Base-by-base conservation (phyloP, 2,113 vertebrate species). In the Myiagra hebetior region DNA sequence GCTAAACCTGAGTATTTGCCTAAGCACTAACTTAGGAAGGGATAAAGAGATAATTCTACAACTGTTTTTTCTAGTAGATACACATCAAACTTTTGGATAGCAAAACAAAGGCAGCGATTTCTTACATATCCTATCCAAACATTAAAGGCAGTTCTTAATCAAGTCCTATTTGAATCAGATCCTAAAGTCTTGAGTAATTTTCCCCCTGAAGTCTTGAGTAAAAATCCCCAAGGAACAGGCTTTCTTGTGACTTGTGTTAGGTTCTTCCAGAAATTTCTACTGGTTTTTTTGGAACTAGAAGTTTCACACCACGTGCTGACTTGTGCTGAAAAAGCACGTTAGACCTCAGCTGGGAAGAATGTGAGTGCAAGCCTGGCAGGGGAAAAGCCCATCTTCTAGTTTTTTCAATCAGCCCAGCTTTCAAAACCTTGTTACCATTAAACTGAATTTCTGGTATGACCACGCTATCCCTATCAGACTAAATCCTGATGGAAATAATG, bases 401-500 rank as follows among this genome's bases (percentile, higher is more conserved):
- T 85, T 78, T 60, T 83, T 64, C 24, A 76, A 19, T 10, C 24
- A 52, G 5, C 28, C 18, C 15, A 39, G 26, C 37, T 83, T 86
- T 76, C 70, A 72, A 50, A 92, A 67, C 15, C 7, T 33, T 21
- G 11, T 81, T 84, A 69, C 31, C 23, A 55, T 80, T 67, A 78
- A 81, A 55, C 27, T n/a, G 39, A 85, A 39, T 87, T 91, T 85
- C 60, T 75, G 53, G 39, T 63, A 59, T 1, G 5, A 55, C 35
- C 11, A 2, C 2, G 4, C 28, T 64, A 21, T 47, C 13, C 35
- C 52, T 39, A 14, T 59, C 0, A 1, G 17, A 26, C 30, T 74
- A 56, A 77, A 69, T 27, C 30, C 28, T 67, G n/a, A 13, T 86
- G 59, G 50, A 76, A 79, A 62, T 41, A 5, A 11, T 27, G 15